Percentiles rank a stretch among this genome's conserved stretches.
Evolutionary conservation across 2,113 vertebrate genomes (phyloP).

Genomic region (Neotoma lepida): DNA sequence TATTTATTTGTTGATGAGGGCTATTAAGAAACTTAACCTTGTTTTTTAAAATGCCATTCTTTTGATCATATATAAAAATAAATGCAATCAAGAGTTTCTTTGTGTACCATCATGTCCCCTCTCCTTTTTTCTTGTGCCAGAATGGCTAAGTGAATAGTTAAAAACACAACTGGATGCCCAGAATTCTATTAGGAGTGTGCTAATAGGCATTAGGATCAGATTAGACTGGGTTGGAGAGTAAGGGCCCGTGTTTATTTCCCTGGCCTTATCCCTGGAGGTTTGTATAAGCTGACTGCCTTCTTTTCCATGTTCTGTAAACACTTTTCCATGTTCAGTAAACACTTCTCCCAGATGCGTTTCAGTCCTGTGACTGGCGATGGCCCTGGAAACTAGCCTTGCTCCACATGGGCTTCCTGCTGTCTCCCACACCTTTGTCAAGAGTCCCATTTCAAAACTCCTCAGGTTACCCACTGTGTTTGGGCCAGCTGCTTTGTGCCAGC

Average conservation of each 20-base stretch:
- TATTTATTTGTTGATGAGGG: not conserved
- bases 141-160: too few relatives aligned
- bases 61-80: not conserved
- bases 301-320: not conserved
- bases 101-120: not conserved
- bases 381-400: not conserved
- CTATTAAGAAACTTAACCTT: not conserved
- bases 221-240: not conserved
- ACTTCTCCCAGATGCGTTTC: not conserved
- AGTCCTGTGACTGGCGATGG: not conserved
- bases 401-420: not conserved
- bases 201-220: not conserved
- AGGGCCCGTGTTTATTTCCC: not conserved
- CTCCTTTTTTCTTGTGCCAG: not conserved
- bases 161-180: not conserved
- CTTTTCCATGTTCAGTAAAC: not conserved
- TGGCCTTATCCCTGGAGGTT: not conserved
- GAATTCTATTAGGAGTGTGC: not conserved
- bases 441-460: not conserved
- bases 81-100: not conserved
- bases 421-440: slow-evolving; percentile 11
- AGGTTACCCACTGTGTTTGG: not conserved
- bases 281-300: not conserved
- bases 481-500: not conserved
- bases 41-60: not conserved